Percentiles rank a stretch among this genome's conserved stretches.
These are phyloP conservation scores for Paramormyrops kingsleyae DNA, from an alignment of 2,113 vertebrate genomes.

Conservation along the genomic window DNA sequence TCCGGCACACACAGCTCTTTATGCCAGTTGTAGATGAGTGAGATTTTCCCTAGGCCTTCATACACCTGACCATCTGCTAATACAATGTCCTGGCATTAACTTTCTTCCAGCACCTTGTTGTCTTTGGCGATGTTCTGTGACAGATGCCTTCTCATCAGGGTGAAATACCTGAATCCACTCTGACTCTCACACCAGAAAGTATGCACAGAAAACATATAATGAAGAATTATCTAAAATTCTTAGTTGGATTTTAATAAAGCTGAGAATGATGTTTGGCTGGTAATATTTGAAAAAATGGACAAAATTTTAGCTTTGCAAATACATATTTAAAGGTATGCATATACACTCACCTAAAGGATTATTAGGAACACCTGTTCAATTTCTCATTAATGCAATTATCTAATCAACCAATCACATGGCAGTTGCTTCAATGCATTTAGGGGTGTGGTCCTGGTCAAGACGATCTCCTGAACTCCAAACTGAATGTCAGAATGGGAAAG, in stretches of 20 bases:
- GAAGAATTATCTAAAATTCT: neutral
- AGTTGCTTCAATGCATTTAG: no score
- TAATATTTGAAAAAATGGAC: neutral
- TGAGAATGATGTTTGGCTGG: neutral
- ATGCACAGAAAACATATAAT: neutral
- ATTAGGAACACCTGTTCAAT: no score
- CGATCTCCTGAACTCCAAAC: no score
- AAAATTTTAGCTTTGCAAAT: neutral
- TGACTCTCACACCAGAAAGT: neutral
- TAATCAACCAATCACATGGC: no score
- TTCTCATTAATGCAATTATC: no score
- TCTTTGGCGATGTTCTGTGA: neutral
- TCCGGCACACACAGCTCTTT: neutral
- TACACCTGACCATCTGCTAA: constrained; percentile 5
- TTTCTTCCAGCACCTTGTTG: neutral
- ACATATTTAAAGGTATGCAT: neutral
- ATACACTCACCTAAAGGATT: no score
- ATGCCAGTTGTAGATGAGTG: neutral
- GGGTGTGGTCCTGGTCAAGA: no score
- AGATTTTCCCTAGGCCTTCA: neutral
- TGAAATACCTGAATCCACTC: neutral
- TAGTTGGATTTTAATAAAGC: neutral
- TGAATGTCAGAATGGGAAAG: no score
- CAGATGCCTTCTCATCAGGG: constrained; percentile 10
- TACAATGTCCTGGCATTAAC: neutral